A percentile compares a stretch with the other conserved stretches of the same genome.
These are phyloP conservation scores for Harpagoxenus sublaevis DNA, from an alignment of 2,888 invertebrate genomes.

Conservation along the genomic window DNA sequence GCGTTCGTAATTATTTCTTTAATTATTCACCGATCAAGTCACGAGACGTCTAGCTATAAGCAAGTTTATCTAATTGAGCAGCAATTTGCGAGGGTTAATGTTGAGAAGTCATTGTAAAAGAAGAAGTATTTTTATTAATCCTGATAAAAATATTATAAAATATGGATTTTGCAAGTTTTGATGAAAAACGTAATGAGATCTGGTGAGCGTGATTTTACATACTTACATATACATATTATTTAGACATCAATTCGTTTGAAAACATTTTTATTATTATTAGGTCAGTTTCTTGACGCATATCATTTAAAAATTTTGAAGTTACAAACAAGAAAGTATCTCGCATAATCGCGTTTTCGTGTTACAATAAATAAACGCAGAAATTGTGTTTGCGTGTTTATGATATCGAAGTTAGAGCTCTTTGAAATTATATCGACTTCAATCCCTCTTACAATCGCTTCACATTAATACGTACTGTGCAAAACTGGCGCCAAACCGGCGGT, in stretches of 20 bases:
- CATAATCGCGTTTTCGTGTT: not conserved
- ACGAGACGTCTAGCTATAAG: constrained; percentile 27
- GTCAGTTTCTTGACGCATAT: not conserved
- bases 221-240: not conserved
- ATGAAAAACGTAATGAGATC: not conserved
- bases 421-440: not conserved
- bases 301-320: not conserved
- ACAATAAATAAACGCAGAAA: not conserved
- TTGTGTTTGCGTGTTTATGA: not conserved
- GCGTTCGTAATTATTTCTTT: constrained; percentile 35
- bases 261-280: not conserved
- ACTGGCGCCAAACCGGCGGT: constrained; percentile 26
- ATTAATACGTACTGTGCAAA: constrained; percentile 48
- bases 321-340: not conserved
- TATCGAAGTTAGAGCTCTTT: not conserved
- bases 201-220: not conserved
- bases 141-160: not conserved
- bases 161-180: constrained; percentile 1
- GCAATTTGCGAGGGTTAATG: not conserved
- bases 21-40: constrained; percentile 56
- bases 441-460: not conserved
- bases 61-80: constrained; percentile 19
- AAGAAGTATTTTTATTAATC: not conserved
- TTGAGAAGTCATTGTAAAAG: not conserved
- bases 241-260: not conserved